Evolutionary conservation across 2,113 vertebrate genomes (phyloP).

Genomic region (Oxygymnocypris stewartii): DNA sequence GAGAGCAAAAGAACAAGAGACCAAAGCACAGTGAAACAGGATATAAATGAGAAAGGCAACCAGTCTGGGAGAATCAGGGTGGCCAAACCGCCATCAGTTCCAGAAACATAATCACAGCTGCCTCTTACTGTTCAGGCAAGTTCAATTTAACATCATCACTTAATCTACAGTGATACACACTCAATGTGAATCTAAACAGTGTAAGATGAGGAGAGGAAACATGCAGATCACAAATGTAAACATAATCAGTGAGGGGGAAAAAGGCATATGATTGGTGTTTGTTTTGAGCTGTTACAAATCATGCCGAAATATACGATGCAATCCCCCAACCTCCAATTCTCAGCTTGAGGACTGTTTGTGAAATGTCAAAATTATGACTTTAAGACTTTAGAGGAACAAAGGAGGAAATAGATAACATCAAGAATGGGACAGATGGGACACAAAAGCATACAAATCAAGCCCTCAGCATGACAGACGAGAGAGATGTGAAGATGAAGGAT

Average conservation of each 20-base stretch:
- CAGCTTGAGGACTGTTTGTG: slow-evolving; percentile 7
- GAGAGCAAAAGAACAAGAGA: neutral
- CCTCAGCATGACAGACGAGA: slow-evolving; percentile 1
- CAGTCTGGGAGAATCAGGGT: neutral
- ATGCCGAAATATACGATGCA: slow-evolving; percentile 4
- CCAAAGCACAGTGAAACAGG: slow-evolving; percentile 6
- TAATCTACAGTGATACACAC: slow-evolving; percentile 1
- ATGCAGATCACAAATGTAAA: slow-evolving; percentile 22
- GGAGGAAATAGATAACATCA: slow-evolving; percentile 17
- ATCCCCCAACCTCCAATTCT: neutral
- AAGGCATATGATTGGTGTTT: slow-evolving; percentile 22
- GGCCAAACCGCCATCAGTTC: neutral
- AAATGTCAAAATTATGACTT: slow-evolving; percentile 19
- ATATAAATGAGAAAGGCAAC: slow-evolving; percentile 23
- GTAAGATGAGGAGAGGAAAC: slow-evolving; percentile 9
- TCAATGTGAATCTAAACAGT: slow-evolving; percentile 29
- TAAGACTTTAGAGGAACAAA: neutral
- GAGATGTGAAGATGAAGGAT: slow-evolving; percentile 13
- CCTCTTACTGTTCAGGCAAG: neutral
- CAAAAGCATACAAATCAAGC: slow-evolving; percentile 14
- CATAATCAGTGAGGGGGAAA: slow-evolving; percentile 8
- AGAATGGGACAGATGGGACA: neutral
- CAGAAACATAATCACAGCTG: slow-evolving; percentile 9
- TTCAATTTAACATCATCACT: slow-evolving; percentile 11
- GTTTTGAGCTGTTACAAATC: slow-evolving; percentile 15